Evolutionary conservation across 2,113 vertebrate species (phyloP).

Genomic region (Mohoua ochrocephala): DNA sequence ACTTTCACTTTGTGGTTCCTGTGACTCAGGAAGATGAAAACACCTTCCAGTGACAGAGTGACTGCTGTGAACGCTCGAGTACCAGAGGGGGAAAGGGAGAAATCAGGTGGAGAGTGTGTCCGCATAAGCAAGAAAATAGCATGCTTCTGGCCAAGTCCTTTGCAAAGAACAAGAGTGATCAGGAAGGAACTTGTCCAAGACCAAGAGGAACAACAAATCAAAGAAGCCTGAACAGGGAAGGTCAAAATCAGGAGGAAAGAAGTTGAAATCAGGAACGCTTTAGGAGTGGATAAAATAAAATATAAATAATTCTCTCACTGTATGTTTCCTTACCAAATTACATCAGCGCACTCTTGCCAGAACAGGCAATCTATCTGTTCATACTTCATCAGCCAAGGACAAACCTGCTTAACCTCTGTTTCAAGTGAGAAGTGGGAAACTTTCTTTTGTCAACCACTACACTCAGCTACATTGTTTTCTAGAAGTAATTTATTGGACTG

Average conservation of each 20-base stretch:
- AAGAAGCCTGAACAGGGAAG: not conserved
- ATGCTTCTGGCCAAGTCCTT: not conserved
- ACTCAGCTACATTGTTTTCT: not conserved
- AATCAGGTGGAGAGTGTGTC: not conserved
- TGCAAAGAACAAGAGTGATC: not conserved
- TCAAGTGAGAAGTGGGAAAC: not conserved
- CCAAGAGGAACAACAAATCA: not conserved
- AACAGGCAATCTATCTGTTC: not conserved
- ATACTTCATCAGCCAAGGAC: not conserved
- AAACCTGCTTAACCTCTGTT: not conserved
- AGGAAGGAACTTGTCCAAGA: not conserved
- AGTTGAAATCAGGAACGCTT: not conserved
- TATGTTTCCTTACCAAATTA: not conserved
- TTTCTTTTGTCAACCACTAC: not conserved
- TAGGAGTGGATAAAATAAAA: not conserved
- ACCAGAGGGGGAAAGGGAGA: not conserved
- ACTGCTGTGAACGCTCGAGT: accelerated
- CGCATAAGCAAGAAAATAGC: not conserved
- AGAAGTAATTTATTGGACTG: not conserved
- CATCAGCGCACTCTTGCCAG: not conserved
- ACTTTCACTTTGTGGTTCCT: not conserved
- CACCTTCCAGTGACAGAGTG: not conserved
- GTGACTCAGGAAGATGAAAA: not conserved
- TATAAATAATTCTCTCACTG: not conserved
- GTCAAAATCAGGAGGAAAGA: not conserved